Percentiles rank a stretch among this genome's conserved stretches.
Evolutionary conservation across 2,888 invertebrate species (phyloP).

Genomic region (Ennomos fuscantarius): DNA sequence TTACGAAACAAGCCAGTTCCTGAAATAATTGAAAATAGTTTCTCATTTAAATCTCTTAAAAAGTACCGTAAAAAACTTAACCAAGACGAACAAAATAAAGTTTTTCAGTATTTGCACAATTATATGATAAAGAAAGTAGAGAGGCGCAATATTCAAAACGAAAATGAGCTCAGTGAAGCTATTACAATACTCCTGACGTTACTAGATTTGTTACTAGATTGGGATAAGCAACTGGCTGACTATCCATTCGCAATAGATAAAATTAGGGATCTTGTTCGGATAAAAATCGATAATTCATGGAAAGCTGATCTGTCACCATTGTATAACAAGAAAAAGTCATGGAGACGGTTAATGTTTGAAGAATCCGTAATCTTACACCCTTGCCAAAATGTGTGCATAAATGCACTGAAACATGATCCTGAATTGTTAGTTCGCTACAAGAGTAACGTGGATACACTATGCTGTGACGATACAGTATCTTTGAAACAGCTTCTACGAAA

Average conservation of each 20-base stretch:
- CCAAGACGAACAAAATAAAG: slow-evolving; percentile 48
- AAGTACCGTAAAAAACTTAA: slow-evolving; percentile 47
- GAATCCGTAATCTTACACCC: slow-evolving; percentile 60
- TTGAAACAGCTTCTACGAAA: slow-evolving; percentile 54
- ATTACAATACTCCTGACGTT: slow-evolving; percentile 39
- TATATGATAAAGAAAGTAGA: slow-evolving; percentile 43
- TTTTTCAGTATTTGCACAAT: slow-evolving; percentile 60
- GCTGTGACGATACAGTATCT: slow-evolving; percentile 47
- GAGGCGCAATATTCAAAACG: slow-evolving; percentile 37
- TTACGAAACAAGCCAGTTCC: slow-evolving; percentile 51
- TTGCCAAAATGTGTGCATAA: slow-evolving; percentile 58
- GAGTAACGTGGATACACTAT: slow-evolving; percentile 47
- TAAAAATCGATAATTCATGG: slow-evolving; percentile 55
- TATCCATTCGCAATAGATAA: slow-evolving; percentile 54
- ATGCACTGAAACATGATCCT: slow-evolving; percentile 68
- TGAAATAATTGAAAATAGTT: slow-evolving; percentile 52
- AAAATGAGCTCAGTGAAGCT: slow-evolving; percentile 43
- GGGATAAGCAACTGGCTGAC: slow-evolving; percentile 57
- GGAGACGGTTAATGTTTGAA: slow-evolving; percentile 64
- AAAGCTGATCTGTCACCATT: slow-evolving; percentile 47
- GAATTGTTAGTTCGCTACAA: slow-evolving; percentile 50
- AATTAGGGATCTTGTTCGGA: slow-evolving; percentile 53
- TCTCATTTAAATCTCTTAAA: slow-evolving; percentile 50
- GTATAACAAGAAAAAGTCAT: slow-evolving; percentile 65
- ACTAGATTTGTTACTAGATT: slow-evolving; percentile 55